Evolutionary conservation across 2,797 vertebrate species (phyloP).

Genomic region (Lacerta bilineata): DNA sequence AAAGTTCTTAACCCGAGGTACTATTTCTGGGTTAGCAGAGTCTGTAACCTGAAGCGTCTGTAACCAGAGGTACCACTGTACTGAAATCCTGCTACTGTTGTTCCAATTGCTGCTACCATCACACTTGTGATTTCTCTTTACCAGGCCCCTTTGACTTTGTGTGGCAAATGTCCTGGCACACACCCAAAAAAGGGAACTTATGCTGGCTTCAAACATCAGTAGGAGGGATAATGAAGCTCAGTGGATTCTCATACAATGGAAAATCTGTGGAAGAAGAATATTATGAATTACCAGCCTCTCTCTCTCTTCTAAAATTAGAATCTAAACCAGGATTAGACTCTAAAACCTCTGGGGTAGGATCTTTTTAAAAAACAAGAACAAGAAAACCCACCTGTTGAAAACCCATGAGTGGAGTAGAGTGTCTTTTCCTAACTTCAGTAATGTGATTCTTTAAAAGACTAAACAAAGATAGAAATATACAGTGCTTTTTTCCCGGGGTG

Average conservation of each 20-base stretch:
- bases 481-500: too few species aligned
- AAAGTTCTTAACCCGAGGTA: too few species aligned
- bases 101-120: background rate
- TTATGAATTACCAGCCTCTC: background rate
- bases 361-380: background rate
- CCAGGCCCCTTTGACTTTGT: background rate
- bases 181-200: constrained; percentile 20
- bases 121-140: background rate
- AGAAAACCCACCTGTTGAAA: background rate
- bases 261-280: background rate
- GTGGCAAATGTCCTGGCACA: background rate
- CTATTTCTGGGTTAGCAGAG: too few species aligned
- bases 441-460: background rate
- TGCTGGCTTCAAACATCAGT: constrained; percentile 37
- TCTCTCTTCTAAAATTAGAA: background rate
- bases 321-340: too few species aligned
- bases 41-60: too few species aligned
- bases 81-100: background rate
- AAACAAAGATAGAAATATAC: background rate
- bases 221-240: constrained; percentile 1
- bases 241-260: background rate
- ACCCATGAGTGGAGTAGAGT: background rate
- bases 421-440: background rate
- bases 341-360: too few species aligned
- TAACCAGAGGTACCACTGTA: too few species aligned